Evolutionary conservation across 2,113 vertebrate species (phyloP), one percentile per base, ranked within the genome.

Genomic region (Melozone crissalis): DNA sequence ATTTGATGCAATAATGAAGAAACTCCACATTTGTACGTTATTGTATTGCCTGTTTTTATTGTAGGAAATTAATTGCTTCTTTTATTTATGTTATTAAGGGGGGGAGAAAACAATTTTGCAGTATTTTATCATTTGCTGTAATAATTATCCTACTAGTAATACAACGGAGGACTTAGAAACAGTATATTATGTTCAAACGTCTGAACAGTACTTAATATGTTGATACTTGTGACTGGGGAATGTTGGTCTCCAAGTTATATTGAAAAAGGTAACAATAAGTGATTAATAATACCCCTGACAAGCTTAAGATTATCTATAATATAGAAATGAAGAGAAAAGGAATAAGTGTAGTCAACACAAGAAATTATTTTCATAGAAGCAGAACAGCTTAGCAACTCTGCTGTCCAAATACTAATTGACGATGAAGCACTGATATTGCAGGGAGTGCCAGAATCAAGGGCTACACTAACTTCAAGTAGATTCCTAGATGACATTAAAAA

Each of bases 31-130:
- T 97, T 98, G 97, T 98, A 97, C 93, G 97, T 98, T 98, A 98
- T 98, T 98, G 98, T 98, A 98, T 98, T 98, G 98, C 97, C 97
- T 98, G 98, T 97, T 98, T 98, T 98, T 98, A 97, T 98, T 98
- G 98, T 98, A 97, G 97, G 97, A 98, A 98, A 98, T 98, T 98
- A 98, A 98, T 98, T 98, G 97, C 97, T 97, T 89, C 97, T 98
- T 97, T 98, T 97, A 98, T 98, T 98, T 98, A 98, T 98, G 95
- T 98, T 97, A 98, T 98, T 98, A 98, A 97, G 94, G 96, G 97
- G 87, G 97, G 95, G 97, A 94, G 94, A 95, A 97, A 97, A 95
- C 96, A 96, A 96, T 97, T 98, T 98, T 97, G 95, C 95, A 94
- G 81, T 97, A 97, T 98, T 98, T 98, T 98, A 94, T 98, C 97